Evolutionary conservation across 2,888 invertebrate genomes (phyloP).

Genomic region (Rhingia rostrata): DNA sequence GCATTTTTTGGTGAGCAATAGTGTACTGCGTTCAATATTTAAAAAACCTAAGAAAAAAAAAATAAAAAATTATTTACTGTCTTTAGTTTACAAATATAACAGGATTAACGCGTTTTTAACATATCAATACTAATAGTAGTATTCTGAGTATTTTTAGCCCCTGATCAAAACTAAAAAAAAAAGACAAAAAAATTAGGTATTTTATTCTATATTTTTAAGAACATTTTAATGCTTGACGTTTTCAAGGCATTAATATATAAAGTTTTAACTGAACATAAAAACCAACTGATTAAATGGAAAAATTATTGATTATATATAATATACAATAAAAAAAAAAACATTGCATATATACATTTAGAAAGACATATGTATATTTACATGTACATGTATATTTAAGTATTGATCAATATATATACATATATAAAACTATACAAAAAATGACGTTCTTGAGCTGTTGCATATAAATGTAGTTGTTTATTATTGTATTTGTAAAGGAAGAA

Average conservation of each 20-base stretch:
- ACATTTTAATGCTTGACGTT: slow-evolving; percentile 74
- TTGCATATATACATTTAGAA: slow-evolving; percentile 73
- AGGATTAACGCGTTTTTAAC: slow-evolving; percentile 74
- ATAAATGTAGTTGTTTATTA: slow-evolving; percentile 79
- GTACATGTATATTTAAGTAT: slow-evolving; percentile 75
- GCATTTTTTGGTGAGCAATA: slow-evolving; percentile 65
- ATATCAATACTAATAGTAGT: slow-evolving; percentile 74
- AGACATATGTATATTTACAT: slow-evolving; percentile 75
- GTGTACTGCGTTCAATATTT: slow-evolving; percentile 64
- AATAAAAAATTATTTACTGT: slow-evolving; percentile 43
- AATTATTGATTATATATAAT: slow-evolving; percentile 73
- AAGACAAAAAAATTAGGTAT: slow-evolving; percentile 67
- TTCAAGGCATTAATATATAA: slow-evolving; percentile 69
- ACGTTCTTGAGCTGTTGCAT: slow-evolving; percentile 74
- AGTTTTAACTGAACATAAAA: slow-evolving; percentile 72
- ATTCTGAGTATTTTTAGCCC: slow-evolving; percentile 72
- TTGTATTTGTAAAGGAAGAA: slow-evolving; percentile 77
- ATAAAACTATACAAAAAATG: slow-evolving; percentile 72
- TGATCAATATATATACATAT: slow-evolving; percentile 73
- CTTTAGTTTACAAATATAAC: slow-evolving; percentile 66
- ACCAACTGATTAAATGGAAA: slow-evolving; percentile 69
- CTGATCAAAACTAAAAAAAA: slow-evolving; percentile 68
- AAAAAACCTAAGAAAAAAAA: slow-evolving; percentile 22
- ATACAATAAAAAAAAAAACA: slow-evolving; percentile 67
- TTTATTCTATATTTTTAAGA: slow-evolving; percentile 74